Conservation (phyloP, 2,113 vertebrate genomes). For the Telmatochromis sp. region DNA sequence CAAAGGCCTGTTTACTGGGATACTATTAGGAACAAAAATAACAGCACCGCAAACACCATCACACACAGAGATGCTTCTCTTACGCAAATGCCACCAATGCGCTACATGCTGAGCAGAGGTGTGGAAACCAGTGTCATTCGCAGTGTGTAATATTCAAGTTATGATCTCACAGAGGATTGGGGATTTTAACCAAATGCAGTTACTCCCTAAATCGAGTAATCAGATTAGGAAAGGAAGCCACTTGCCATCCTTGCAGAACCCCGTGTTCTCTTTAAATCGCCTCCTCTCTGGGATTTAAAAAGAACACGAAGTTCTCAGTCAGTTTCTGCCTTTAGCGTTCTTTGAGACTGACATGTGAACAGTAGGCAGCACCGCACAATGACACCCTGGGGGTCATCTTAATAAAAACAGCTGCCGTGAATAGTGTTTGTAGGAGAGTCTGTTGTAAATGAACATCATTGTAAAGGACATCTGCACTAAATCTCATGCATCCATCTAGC, state of each 20-base stretch:
- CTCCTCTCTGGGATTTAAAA: not conserved
- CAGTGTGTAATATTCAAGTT: not conserved
- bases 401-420: not conserved
- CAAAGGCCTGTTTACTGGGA: not conserved
- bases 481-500: not conserved
- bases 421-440: slow-evolving; percentile 15
- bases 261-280: not conserved
- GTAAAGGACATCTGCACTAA: not conserved
- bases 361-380: not conserved
- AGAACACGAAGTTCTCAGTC: not conserved
- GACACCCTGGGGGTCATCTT: not conserved
- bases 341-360: not conserved
- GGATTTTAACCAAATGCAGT: not conserved
- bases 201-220: not conserved
- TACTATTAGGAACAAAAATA: not conserved
- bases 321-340: not conserved
- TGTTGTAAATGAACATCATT: not conserved
- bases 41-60: not conserved
- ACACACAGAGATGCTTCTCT: not conserved
- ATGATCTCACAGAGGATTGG: not conserved
- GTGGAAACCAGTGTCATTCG: not conserved
- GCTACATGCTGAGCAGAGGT: slow-evolving; percentile 39
- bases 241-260: not conserved
- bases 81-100: slow-evolving; percentile 36
- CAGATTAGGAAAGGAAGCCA: not conserved